phyloP scores from a whole-genome alignment of 2,797 vertebrate genomes.

The Diglossa cyanea region DNA sequence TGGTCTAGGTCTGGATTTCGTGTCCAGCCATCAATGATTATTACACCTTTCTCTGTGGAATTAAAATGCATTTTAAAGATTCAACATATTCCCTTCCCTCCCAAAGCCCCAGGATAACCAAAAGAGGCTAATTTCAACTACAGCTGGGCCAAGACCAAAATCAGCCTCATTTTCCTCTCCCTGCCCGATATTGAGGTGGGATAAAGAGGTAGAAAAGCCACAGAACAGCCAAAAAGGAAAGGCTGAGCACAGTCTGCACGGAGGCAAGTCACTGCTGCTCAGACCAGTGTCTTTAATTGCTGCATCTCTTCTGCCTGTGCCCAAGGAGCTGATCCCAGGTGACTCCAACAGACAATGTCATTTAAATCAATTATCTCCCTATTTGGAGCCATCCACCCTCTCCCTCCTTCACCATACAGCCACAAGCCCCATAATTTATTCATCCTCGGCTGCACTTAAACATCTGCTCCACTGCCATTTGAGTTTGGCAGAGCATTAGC shows the following conservation, averaged over 20 bases:
- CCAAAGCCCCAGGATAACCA: accelerated
- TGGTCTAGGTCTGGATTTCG: background rate
- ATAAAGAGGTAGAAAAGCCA: background rate
- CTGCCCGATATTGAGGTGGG: background rate
- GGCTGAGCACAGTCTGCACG: background rate
- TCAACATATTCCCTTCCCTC: background rate
- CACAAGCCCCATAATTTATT: slow-evolving; percentile 39
- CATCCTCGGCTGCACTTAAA: slow-evolving; percentile 25
- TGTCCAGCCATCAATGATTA: background rate
- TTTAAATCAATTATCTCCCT: slow-evolving; percentile 44
- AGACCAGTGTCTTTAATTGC: background rate
- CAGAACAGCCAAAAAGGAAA: background rate
- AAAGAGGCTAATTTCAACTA: background rate
- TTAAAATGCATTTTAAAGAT: background rate
- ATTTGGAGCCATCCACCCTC: background rate
- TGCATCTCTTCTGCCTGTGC: background rate
- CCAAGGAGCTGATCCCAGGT: background rate
- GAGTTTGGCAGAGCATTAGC: slow-evolving; percentile 26
- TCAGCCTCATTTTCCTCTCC: background rate
- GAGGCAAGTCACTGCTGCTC: background rate
- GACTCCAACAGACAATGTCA: background rate
- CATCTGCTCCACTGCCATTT: slow-evolving; percentile 29
- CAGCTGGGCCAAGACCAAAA: too few species aligned
- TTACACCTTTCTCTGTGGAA: background rate
- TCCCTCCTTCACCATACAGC: background rate